These are phyloP conservation scores for Phaethornis superciliosus DNA, from an alignment of 2,113 vertebrate genomes.

Conservation along the genomic window DNA sequence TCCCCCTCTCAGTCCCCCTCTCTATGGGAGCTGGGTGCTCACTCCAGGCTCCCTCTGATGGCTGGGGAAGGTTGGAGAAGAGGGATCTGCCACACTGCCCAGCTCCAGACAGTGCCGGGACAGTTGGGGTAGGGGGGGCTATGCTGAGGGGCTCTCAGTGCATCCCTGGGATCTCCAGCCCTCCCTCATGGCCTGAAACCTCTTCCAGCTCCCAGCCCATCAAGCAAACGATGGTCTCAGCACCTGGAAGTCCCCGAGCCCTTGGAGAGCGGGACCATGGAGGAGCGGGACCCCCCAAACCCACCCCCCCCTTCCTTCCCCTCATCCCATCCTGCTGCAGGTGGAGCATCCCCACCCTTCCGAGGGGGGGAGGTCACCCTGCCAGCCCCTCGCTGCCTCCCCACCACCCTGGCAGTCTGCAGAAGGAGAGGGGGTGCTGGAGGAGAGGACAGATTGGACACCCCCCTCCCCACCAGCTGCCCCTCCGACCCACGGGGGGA, in stretches of 20 bases:
- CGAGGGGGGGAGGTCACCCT: background rate
- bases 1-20: background rate
- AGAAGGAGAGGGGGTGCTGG: background rate
- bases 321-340: background rate
- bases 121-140: background rate
- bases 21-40: background rate
- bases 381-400: background rate
- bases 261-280: background rate
- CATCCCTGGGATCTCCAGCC: background rate
- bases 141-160: background rate
- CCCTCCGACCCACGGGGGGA: background rate
- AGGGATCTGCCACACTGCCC: background rate
- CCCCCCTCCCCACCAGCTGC: no score
- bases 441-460: background rate
- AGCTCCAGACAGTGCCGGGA: background rate
- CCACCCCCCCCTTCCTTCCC: background rate
- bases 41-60: background rate
- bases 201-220: background rate
- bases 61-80: no score
- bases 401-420: slow-evolving; percentile 5
- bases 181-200: background rate
- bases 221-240: background rate
- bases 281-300: background rate
- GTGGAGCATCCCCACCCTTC: background rate
- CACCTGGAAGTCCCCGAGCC: background rate